A percentile compares a stretch with the other conserved stretches of the same genome.
Evolutionary conservation across 2,113 vertebrate genomes (phyloP).

Genomic region (Choloepus hoffmanni): DNA sequence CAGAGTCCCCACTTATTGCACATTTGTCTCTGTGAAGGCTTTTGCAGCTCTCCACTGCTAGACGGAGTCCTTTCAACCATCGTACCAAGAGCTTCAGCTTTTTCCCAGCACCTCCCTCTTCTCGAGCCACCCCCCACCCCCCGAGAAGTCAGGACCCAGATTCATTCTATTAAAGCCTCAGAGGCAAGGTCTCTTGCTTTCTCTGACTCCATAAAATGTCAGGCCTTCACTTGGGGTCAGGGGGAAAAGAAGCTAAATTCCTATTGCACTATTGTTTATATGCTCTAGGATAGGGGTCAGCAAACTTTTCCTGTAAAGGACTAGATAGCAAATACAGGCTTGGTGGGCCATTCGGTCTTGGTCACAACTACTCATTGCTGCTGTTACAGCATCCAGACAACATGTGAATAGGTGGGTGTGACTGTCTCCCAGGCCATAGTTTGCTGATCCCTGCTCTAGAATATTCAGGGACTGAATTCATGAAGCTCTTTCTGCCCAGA

Average conservation of each 20-base stretch:
- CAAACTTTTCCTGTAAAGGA: neutral
- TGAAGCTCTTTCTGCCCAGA: neutral
- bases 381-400: neutral
- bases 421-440: neutral
- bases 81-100: neutral
- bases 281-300: neutral
- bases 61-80: neutral
- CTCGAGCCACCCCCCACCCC: neutral
- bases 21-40: accelerated
- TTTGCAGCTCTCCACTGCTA: neutral
- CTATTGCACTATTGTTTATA: accelerated
- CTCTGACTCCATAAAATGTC: neutral
- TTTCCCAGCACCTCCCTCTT: neutral
- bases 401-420: accelerated
- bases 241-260: neutral
- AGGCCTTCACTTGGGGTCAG: neutral
- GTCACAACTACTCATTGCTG: neutral
- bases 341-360: neutral
- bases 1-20: neutral
- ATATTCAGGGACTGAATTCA: neutral
- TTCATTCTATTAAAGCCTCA: neutral
- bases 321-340: neutral
- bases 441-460: neutral
- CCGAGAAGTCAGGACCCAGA: neutral
- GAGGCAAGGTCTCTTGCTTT: neutral